phyloP scores from a whole-genome alignment of 2,888 invertebrate species.

The Scaptomyza polygonia region DNA sequence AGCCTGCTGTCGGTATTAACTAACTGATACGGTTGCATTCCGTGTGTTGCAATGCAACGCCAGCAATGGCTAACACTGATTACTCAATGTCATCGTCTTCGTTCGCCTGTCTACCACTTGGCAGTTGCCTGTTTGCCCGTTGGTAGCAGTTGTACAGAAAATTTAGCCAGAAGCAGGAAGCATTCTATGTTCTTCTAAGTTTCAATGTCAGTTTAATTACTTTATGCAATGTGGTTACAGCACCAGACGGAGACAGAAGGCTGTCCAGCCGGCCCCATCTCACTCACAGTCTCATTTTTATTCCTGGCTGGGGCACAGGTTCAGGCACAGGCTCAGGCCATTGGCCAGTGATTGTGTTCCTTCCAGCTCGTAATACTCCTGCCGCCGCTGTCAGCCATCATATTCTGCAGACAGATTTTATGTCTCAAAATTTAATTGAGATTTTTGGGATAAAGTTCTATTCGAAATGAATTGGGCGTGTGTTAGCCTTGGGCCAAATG shows the following conservation, averaged over 20 bases:
- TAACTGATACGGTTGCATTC: slow-evolving; percentile 74
- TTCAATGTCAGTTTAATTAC: slow-evolving; percentile 80
- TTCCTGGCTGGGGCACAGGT: neutral
- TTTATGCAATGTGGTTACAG: slow-evolving; percentile 70
- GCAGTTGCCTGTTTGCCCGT: slow-evolving; percentile 30
- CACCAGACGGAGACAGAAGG: slow-evolving; percentile 46
- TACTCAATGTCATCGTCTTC: slow-evolving; percentile 77
- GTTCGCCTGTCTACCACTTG: slow-evolving; percentile 56
- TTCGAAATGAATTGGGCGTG: slow-evolving; percentile 34
- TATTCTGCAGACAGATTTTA: slow-evolving; percentile 33
- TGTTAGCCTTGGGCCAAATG: slow-evolving; percentile 50
- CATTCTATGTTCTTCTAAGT: slow-evolving; percentile 79
- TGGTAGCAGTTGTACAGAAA: slow-evolving; percentile 54
- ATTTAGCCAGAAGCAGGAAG: slow-evolving; percentile 77
- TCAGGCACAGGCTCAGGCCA: slow-evolving; percentile 63
- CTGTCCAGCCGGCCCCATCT: slow-evolving; percentile 2
- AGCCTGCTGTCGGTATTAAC: neutral
- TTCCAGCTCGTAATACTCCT: slow-evolving; percentile 4
- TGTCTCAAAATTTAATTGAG: slow-evolving; percentile 41
- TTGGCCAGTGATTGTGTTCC: slow-evolving; percentile 38
- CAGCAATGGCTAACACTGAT: slow-evolving; percentile 73
- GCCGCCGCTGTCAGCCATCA: slow-evolving; percentile 38
- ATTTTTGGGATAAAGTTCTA: slow-evolving; percentile 18
- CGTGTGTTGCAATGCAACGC: slow-evolving; percentile 52
- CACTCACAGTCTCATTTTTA: slow-evolving; percentile 1